Conservation (phyloP, 2,888 invertebrate genomes). For the Phasia obesa region DNA sequence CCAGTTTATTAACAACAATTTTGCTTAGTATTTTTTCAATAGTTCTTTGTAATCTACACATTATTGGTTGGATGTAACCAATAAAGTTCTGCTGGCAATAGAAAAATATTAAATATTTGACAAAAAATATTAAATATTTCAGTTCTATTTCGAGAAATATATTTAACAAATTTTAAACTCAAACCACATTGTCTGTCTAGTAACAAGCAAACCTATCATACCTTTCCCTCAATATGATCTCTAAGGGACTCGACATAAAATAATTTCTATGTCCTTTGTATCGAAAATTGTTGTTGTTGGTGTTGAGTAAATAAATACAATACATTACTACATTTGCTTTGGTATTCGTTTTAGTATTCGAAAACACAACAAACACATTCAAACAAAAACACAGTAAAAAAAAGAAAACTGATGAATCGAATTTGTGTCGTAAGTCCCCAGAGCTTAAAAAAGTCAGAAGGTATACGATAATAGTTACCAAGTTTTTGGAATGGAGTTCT, state of each 20-base stretch:
- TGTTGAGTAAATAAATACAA: constrained; percentile 57
- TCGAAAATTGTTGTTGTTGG: constrained; percentile 40
- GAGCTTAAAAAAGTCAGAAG: constrained; percentile 52
- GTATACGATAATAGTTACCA: constrained; percentile 42
- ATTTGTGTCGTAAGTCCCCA: constrained; percentile 63
- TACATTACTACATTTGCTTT: constrained; percentile 39
- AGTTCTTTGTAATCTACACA: no score
- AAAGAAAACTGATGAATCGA: constrained; percentile 63
- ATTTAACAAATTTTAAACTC: constrained; percentile 3
- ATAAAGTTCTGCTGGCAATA: no score
- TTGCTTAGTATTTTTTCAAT: no score
- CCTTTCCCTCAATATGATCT: constrained; percentile 44
- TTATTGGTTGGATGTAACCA: no score
- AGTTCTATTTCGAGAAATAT: neutral
- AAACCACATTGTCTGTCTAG: constrained; percentile 68
- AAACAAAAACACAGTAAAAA: neutral
- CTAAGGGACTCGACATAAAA: constrained; percentile 56
- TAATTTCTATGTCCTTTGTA: constrained; percentile 66
- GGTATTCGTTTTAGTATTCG: constrained; percentile 37
- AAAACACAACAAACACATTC: constrained; percentile 14
- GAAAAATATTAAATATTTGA: constrained; percentile 6
- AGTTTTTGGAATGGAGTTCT: constrained; percentile 22
- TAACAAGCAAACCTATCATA: constrained; percentile 50
- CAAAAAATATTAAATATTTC: neutral
- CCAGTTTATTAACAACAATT: no score